Evolutionary conservation across 2,888 invertebrate species (phyloP).

Genomic region (Agonum fuliginosum): DNA sequence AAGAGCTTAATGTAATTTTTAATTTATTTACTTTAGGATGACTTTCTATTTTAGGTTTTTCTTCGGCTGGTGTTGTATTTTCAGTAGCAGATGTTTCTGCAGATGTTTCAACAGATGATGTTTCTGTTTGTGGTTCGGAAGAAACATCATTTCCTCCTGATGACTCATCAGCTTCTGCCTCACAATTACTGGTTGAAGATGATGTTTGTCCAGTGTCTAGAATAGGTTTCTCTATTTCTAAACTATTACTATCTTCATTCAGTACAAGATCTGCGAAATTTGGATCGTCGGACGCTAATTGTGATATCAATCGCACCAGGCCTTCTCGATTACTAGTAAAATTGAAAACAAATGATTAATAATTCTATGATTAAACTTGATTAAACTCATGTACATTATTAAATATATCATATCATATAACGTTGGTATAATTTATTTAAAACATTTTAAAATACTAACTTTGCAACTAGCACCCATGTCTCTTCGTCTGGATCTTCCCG

Average conservation of each 20-base stretch:
- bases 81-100: conserved; percentile 49
- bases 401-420: conserved; percentile 4
- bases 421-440: conserved; percentile 1
- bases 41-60: conserved; percentile 59
- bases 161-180: conserved; percentile 64
- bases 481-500: conserved; percentile 97
- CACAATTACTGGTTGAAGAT: conserved; percentile 49
- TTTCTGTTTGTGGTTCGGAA: conserved; percentile 64
- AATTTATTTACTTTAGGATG: conserved; percentile 58
- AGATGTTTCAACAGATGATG: conserved; percentile 45
- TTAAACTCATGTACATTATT: too few relatives aligned
- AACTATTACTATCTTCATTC: conserved; percentile 80
- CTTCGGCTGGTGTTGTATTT: conserved; percentile 54
- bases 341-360: too few relatives aligned
- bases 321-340: conserved; percentile 78
- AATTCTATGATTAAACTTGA: too few relatives aligned
- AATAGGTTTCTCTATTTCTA: conserved; percentile 75
- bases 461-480: conserved; percentile 94
- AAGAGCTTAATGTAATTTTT: conserved; percentile 49
- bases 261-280: conserved; percentile 77
- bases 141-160: conserved; percentile 65
- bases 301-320: conserved; percentile 85
- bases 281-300: conserved; percentile 83
- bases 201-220: conserved; percentile 75
- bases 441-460: conserved; percentile 74